Conservation (phyloP, 2,797 vertebrate genomes). For the Coilia nasus region DNA sequence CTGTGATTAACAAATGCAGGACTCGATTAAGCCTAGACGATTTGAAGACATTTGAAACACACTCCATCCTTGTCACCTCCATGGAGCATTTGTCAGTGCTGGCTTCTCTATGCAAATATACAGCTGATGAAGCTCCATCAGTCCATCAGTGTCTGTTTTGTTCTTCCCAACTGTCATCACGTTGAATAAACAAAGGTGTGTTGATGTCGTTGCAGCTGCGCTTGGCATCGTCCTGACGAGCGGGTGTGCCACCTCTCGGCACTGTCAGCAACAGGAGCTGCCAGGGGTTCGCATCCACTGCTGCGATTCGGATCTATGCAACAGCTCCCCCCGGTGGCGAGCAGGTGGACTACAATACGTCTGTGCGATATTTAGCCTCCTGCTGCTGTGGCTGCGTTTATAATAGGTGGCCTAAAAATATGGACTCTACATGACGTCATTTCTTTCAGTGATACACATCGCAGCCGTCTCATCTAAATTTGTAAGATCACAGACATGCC, state of each 20-base stretch:
- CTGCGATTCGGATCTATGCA: slow-evolving; percentile 83
- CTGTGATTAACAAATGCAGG: neutral
- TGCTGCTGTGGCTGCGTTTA: slow-evolving; percentile 64
- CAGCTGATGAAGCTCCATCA: neutral
- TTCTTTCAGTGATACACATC: neutral
- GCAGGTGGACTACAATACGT: slow-evolving; percentile 58
- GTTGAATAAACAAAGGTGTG: neutral
- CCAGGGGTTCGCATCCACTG: slow-evolving; percentile 85
- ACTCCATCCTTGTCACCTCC: neutral
- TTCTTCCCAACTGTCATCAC: neutral
- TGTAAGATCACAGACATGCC: neutral
- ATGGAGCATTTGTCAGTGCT: neutral
- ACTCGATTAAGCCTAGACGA: neutral
- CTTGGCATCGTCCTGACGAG: slow-evolving; percentile 87
- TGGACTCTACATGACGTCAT: neutral
- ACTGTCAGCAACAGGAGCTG: slow-evolving; percentile 90
- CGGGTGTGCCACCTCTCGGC: slow-evolving; percentile 89
- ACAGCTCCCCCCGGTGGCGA: slow-evolving; percentile 64
- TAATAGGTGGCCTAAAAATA: slow-evolving; percentile 56
- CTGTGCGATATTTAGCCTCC: slow-evolving; percentile 60
- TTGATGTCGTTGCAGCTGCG: slow-evolving; percentile 73
- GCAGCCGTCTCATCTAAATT: neutral
- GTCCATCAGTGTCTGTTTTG: slow-evolving; percentile 9
- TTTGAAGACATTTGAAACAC: neutral
- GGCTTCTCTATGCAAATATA: neutral